These are phyloP conservation scores for Synaphobranchus kaupii DNA, from an alignment of 2,797 vertebrate species.

Conservation along the genomic window DNA sequence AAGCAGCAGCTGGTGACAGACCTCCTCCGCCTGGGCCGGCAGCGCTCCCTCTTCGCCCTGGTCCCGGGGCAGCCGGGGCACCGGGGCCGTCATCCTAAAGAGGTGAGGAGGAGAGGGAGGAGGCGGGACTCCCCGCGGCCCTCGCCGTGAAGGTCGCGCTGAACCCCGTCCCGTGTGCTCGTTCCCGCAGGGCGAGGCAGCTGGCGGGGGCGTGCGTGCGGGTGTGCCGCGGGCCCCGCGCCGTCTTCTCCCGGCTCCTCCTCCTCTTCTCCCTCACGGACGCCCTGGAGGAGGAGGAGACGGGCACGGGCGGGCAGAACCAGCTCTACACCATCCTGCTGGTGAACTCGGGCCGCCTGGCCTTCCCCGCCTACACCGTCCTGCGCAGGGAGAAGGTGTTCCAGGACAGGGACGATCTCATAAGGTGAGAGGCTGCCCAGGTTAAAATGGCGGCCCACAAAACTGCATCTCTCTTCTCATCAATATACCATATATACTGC, in stretches of 20 bases:
- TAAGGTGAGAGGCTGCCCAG: conserved; percentile 61
- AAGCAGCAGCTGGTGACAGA: conserved; percentile 85
- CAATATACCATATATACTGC: too few species aligned
- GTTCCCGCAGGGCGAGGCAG: conserved; percentile 80
- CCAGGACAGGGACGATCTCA: conserved; percentile 85
- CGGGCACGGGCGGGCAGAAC: conserved; percentile 81
- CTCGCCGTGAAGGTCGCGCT: not conserved
- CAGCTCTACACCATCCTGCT: conserved; percentile 87
- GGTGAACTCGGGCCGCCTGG: conserved; percentile 83
- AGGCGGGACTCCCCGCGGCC: not conserved
- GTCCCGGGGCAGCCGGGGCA: conserved; percentile 63
- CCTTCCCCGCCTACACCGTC: conserved; percentile 85
- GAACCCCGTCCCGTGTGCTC: not conserved
- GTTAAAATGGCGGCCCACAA: not conserved
- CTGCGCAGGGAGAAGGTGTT: conserved; percentile 79
- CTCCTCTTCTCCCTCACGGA: conserved; percentile 89
- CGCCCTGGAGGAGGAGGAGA: conserved; percentile 86
- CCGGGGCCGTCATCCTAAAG: conserved; percentile 83
- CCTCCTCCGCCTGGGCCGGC: conserved; percentile 82
- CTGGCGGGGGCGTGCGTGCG: conserved; percentile 79
- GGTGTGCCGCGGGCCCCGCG: conserved; percentile 74
- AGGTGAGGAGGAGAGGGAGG: conserved; percentile 68
- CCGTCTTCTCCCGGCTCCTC: conserved; percentile 85
- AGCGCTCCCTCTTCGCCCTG: conserved; percentile 81
- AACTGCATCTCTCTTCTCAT: too few species aligned